Percentiles rank a stretch among this genome's conserved stretches.
phyloP scores from a whole-genome alignment of 2,888 invertebrate species.

The Ophioninae sp. region DNA sequence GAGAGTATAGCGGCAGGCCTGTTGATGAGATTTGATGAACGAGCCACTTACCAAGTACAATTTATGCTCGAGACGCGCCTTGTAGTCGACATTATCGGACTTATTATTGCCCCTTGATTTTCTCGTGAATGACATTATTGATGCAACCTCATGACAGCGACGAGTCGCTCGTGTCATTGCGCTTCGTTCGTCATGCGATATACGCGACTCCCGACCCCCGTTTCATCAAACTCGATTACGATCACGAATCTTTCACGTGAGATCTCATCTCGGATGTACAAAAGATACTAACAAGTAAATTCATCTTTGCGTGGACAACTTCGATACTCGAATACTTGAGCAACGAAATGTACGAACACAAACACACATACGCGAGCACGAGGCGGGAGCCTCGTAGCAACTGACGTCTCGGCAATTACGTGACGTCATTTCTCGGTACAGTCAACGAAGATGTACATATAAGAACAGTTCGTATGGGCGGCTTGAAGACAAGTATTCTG shows the following conservation, averaged over 20 bases:
- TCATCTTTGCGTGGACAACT: neutral
- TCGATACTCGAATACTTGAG: neutral
- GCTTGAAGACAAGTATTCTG: too few relatives aligned
- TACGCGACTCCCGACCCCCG: neutral
- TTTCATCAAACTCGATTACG: neutral
- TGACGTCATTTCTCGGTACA: neutral
- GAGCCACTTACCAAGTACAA: slow-evolving; percentile 82
- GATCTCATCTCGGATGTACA: neutral
- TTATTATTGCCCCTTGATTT: slow-evolving; percentile 75
- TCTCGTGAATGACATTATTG: slow-evolving; percentile 77
- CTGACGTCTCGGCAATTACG: slow-evolving; percentile 2
- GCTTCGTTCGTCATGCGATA: slow-evolving; percentile 38
- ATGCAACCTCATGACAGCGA: slow-evolving; percentile 72
- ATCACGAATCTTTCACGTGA: neutral
- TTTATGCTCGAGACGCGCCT: slow-evolving; percentile 84
- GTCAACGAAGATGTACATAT: too few relatives aligned
- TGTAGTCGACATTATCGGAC: slow-evolving; percentile 81
- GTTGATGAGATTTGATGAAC: neutral
- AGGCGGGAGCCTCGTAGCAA: slow-evolving; percentile 15
- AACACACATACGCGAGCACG: neutral
- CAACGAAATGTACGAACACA: neutral
- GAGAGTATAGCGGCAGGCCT: neutral
- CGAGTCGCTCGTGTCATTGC: slow-evolving; percentile 61
- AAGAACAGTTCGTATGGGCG: too few relatives aligned
- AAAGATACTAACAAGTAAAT: neutral